Base-by-base conservation (phyloP, 2,797 vertebrate genomes). In the Dendrocincla tyrannina region DNA sequence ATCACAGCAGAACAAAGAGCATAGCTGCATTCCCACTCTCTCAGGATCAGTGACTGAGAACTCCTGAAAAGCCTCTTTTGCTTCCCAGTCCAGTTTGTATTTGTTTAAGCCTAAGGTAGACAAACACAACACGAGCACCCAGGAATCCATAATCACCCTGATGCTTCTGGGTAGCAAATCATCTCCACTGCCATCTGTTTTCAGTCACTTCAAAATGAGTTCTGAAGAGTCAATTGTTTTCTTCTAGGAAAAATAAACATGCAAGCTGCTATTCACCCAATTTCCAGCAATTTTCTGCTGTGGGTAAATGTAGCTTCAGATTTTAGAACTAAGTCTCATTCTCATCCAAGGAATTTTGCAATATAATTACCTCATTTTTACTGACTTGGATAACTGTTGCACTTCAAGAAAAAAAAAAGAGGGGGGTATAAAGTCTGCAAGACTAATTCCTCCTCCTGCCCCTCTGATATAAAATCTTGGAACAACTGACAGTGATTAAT, bases 291-390 rank as follows among this genome's bases (percentile, higher is more conserved):
- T 97, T 96, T 97, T 97, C 93, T 97, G 91, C 94, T 96, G 95
- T 75, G 96, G 96, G 86, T 96, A 96, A 95, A 93, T 74, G 88
- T 15, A 97, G 89, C 87, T 89, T 95, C 90, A 87, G 91, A 93
- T 96, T 97, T 96, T 93, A 97, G 88, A 92, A 67, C 52, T 30
- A 70, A 94, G 73, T 74, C 91, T 82, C 78, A 23, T 89, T 86
- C 86, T 70, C 66, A 93, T 96, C 97, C 97, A 98, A 96, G 84
- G 88, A 95, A 96, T 98, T 98, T 97, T 97, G 97, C 97, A 98
- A 98, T 70, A 81, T 95, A 84, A 85, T 98, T 91, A 98, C 97
- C 95, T 98, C 98, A 98, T 98, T 97, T 97, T 97, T 96, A 95
- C 97, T 97, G 96, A 97, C 97, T 98, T 96, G 95, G 95, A 97